These are phyloP conservation scores for Crematogaster levior DNA, from an alignment of 2,888 invertebrate species.

Conservation along the genomic window DNA sequence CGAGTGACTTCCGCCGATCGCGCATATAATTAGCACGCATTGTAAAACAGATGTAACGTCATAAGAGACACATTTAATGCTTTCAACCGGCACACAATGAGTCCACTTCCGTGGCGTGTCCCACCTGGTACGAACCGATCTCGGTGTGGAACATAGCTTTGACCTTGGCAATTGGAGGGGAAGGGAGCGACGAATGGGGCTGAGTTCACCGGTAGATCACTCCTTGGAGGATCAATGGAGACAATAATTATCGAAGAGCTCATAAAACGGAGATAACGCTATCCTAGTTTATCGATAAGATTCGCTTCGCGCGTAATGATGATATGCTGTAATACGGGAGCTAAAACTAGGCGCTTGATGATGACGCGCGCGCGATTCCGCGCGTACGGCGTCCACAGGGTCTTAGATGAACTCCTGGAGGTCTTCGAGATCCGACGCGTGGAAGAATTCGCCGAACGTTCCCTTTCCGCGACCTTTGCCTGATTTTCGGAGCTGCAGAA, in stretches of 20 bases:
- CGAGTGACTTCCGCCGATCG: neutral
- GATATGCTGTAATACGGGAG: slow-evolving; percentile 75
- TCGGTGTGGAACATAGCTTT: slow-evolving; percentile 24
- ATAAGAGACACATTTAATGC: slow-evolving; percentile 59
- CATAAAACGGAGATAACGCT: slow-evolving; percentile 72
- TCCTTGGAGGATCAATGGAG: slow-evolving; percentile 55
- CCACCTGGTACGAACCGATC: neutral
- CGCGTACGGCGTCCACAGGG: slow-evolving; percentile 25
- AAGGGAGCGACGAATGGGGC: neutral
- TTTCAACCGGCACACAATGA: slow-evolving; percentile 35
- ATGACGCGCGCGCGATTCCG: slow-evolving; percentile 42
- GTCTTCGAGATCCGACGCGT: neutral
- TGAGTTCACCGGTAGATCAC: slow-evolving; percentile 14
- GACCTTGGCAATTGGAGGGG: neutral
- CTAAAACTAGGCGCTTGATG: slow-evolving; percentile 67
- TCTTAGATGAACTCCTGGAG: neutral
- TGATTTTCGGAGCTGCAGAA: neutral
- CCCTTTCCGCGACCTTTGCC: neutral
- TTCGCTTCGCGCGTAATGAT: slow-evolving; percentile 73
- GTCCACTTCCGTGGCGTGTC: neutral
- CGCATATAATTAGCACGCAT: neutral
- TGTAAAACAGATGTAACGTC: slow-evolving; percentile 52
- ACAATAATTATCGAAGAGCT: slow-evolving; percentile 66
- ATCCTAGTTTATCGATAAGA: slow-evolving; percentile 73
- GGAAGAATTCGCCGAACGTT: neutral